Base-by-base conservation (phyloP, 30 jellyfish, hydroid and myxozoan genomes). In the Turritopsis rubra region DNA sequence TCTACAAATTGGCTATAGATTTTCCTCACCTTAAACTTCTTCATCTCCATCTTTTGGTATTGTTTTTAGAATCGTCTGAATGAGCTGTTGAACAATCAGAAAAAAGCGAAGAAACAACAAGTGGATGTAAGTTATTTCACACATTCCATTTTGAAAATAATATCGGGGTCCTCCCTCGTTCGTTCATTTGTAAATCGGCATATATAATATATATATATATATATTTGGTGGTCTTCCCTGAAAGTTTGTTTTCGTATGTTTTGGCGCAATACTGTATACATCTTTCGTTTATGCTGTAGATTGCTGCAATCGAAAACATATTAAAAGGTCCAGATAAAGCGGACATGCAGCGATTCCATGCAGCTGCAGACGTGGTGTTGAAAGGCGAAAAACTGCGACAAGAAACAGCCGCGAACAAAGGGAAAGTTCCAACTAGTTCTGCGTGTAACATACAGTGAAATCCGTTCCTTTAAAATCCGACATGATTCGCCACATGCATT, bases 281-380 rank as follows among this genome's bases (percentile, higher is more conserved):
- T n/a, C n/a, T n/a, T n/a, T n/a, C n/a, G n/a, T n/a, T n/a, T n/a
- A n/a, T n/a, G n/a, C 24, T 79, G 21, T 53, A 91, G 97, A 82
- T 91, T 60, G 41, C 90, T 5, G 90, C 87, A 23, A 81, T 92
- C 16, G 95, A 92, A 25, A 86, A 87, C 74, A 77, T 92, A 29
- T 84, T 92, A 20, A 79, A 80, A 41, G 98, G 98, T 19, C 89
- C 98, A 1, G 98, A 92, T 74, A 85, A 83, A 53, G 74, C 85
- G 21, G 98, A 92, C 29, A 86, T 88, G 81, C 83, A 75, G 28
- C 88, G 98, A 70, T 92, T 92, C 81, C 87, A 88, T 30, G 98
- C 98, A 18, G 98, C 98, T 7, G 98, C 98, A 0, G 88, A 65
- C 60, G 98, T 92, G 3, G 90, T 92, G 18, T 73, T 74, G 53